phyloP scores from a whole-genome alignment of 2,113 vertebrate species.

The Albula glossodonta region DNA sequence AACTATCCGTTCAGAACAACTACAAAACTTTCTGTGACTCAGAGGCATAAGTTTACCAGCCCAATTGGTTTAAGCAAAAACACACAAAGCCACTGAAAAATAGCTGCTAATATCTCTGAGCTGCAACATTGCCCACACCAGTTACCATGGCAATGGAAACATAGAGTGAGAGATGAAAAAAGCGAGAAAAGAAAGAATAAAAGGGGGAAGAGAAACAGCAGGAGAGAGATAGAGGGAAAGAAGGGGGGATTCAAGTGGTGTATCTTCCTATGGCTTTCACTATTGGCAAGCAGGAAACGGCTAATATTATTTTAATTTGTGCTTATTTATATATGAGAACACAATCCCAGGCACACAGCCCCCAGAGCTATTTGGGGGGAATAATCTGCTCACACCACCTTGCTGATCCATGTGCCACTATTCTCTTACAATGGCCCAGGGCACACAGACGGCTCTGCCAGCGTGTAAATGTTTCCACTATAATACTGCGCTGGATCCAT shows the following conservation, averaged over 20 bases:
- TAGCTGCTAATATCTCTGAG: neutral
- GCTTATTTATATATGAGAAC: slow-evolving; percentile 70
- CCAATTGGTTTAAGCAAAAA: slow-evolving; percentile 18
- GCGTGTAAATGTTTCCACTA: slow-evolving; percentile 64
- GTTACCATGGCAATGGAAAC: slow-evolving; percentile 21
- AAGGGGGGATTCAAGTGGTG: slow-evolving; percentile 53
- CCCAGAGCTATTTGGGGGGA: slow-evolving; percentile 39
- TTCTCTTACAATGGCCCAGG: slow-evolving; percentile 71
- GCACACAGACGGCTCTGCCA: slow-evolving; percentile 61
- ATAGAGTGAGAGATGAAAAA: slow-evolving; percentile 1
- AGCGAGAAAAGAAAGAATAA: neutral
- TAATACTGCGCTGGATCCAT: slow-evolving; percentile 66
- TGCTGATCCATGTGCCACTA: slow-evolving; percentile 69
- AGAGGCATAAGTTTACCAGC: slow-evolving; percentile 5
- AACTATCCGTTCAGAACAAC: neutral
- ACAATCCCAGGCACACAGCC: slow-evolving; percentile 62
- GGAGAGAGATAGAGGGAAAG: neutral
- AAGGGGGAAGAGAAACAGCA: slow-evolving; percentile 7
- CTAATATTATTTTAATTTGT: slow-evolving; percentile 72
- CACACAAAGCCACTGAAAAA: neutral
- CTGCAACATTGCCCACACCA: neutral
- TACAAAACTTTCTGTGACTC: neutral
- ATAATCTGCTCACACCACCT: slow-evolving; percentile 80
- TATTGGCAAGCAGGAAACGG: slow-evolving; percentile 52
- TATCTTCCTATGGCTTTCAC: slow-evolving; percentile 46